Evolutionary conservation across 2,888 invertebrate species (phyloP).

Genomic region (Capitulum mitella): DNA sequence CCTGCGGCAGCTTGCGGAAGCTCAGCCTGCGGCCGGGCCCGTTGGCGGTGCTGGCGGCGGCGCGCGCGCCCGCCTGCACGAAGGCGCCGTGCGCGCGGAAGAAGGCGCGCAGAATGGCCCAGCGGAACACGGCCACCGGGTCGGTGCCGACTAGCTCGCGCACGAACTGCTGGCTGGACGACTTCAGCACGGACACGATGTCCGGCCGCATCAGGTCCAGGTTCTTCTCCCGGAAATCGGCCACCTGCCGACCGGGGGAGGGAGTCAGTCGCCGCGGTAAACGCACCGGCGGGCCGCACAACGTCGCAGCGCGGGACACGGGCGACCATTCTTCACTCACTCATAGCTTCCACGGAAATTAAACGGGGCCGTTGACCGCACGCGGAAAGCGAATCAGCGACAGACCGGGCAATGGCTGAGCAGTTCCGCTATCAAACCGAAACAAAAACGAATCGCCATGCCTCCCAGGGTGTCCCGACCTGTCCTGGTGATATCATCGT

Average conservation of each 20-base stretch:
- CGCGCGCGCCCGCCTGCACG: conserved; percentile 33
- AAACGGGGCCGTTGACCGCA: too few species aligned
- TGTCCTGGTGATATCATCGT: too few species aligned
- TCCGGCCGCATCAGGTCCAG: conserved; percentile 89
- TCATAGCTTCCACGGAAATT: too few species aligned
- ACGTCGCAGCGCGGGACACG: too few species aligned
- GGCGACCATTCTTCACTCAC: not conserved
- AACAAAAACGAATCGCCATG: too few species aligned
- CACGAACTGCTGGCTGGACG: conserved; percentile 85
- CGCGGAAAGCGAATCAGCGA: too few species aligned
- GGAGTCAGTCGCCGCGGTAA: conserved; percentile 37
- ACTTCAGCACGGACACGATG: conserved; percentile 86
- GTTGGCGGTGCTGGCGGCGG: conserved; percentile 11
- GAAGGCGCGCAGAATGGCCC: conserved; percentile 87
- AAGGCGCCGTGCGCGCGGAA: conserved; percentile 87
- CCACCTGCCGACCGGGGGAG: conserved; percentile 49
- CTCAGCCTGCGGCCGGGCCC: conserved; percentile 3
- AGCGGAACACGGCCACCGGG: conserved; percentile 84
- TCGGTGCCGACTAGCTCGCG: conserved; percentile 87
- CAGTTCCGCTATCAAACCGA: too few species aligned
- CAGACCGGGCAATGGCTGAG: too few species aligned
- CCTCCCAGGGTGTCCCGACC: too few species aligned
- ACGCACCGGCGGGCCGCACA: conserved; percentile 22
- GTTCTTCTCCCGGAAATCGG: conserved; percentile 93
- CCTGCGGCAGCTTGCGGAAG: not conserved